These are phyloP conservation scores for Hyaena hyaena DNA, from an alignment of 2,113 vertebrate genomes.

Conservation along the genomic window DNA sequence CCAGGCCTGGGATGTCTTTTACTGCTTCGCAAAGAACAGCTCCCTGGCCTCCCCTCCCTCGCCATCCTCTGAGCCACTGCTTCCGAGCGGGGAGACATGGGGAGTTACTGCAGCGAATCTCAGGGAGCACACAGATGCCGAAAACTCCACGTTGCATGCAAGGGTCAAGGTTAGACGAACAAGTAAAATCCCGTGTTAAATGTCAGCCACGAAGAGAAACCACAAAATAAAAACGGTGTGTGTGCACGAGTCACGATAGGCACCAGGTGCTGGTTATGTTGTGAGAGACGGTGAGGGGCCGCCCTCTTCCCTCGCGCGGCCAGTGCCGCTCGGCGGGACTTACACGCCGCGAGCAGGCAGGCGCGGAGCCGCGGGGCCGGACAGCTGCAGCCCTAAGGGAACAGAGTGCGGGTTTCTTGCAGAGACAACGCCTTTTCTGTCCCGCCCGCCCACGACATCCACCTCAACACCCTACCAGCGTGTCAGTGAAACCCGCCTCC, in stretches of 20 bases:
- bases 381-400: accelerated
- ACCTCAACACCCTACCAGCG: not conserved
- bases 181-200: slow-evolving; percentile 15
- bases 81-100: not conserved
- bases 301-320: not conserved
- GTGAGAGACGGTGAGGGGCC: not conserved
- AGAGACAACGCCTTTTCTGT: not conserved
- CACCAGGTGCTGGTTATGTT: not conserved
- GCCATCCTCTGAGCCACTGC: accelerated
- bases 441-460: not conserved
- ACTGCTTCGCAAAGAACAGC: accelerated
- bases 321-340: not conserved
- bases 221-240: accelerated
- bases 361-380: not conserved
- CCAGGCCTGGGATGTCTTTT: not conserved
- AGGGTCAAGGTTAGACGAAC: not conserved
- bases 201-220: not conserved
- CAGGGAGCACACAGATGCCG: not conserved
- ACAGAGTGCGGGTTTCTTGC: not conserved
- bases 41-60: not conserved
- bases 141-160: not conserved
- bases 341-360: not conserved
- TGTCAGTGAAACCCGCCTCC: not conserved
- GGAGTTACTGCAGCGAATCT: not conserved
- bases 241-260: not conserved